Percentiles rank a stretch among this genome's conserved stretches.
These are phyloP conservation scores for Eupleurogrammus muticus DNA, from an alignment of 2,797 vertebrate genomes.

Conservation along the genomic window DNA sequence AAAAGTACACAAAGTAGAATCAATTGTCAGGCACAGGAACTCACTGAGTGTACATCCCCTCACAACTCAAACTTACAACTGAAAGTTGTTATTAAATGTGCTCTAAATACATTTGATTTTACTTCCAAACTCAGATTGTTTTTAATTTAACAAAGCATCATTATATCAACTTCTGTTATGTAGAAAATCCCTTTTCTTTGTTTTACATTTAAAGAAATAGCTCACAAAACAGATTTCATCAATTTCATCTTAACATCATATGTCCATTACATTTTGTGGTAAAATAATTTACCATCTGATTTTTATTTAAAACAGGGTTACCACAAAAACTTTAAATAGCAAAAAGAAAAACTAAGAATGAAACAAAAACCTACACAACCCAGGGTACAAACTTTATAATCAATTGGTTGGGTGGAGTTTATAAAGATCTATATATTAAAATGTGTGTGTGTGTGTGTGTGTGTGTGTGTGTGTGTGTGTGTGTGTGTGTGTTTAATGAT, in stretches of 20 bases:
- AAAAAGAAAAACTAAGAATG: slow-evolving; percentile 7
- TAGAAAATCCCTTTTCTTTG: not conserved
- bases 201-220: not conserved
- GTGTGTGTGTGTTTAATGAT: too few species aligned
- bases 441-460: too few species aligned
- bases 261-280: not conserved
- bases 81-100: too few species aligned
- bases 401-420: not conserved
- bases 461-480: too few species aligned
- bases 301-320: not conserved
- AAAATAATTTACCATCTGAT: not conserved
- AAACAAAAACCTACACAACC: not conserved
- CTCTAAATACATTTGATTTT: too few species aligned
- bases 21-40: slow-evolving; percentile 23
- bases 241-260: not conserved
- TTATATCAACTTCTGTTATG: not conserved
- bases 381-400: not conserved
- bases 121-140: too few species aligned
- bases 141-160: slow-evolving; percentile 34
- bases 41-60: not conserved
- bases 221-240: slow-evolving; percentile 13
- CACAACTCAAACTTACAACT: too few species aligned
- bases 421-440: not conserved
- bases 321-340: not conserved
- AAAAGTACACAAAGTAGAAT: slow-evolving; percentile 18